Evolutionary conservation across 1,140 invertebrate species (phyloP).

Genomic region (Phocides pigmalion): DNA sequence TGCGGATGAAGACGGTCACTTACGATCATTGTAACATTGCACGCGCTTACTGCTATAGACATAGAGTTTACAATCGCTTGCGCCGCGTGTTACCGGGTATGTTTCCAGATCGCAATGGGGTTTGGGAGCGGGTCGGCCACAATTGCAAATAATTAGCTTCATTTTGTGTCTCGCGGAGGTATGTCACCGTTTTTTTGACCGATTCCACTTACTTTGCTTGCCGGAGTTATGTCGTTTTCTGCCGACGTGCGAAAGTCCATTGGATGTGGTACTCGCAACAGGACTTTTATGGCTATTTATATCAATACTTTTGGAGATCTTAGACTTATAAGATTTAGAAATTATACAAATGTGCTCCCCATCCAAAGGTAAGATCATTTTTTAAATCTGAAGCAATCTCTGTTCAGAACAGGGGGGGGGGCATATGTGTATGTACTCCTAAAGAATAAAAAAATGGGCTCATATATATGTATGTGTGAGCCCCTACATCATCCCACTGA

Average conservation of each 20-base stretch:
- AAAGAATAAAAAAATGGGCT: no score
- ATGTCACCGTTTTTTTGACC: slow-evolving; percentile 52
- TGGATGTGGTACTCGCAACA: slow-evolving; percentile 37
- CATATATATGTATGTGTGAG: no score
- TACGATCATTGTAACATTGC: background rate
- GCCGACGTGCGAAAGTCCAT: background rate
- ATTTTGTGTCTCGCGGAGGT: slow-evolving; percentile 53
- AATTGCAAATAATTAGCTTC: slow-evolving; percentile 59
- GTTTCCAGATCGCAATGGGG: slow-evolving; percentile 2
- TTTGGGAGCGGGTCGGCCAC: slow-evolving; percentile 36
- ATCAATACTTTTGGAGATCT: no score
- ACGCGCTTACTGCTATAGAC: background rate
- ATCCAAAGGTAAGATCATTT: no score
- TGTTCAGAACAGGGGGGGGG: no score
- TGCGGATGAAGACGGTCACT: background rate
- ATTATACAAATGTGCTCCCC: no score
- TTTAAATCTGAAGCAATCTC: no score
- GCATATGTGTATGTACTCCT: no score
- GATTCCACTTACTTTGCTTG: slow-evolving; percentile 46
- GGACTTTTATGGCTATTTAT: background rate
- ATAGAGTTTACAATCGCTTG: slow-evolving; percentile 29
- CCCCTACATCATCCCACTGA: no score
- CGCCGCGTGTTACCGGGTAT: background rate
- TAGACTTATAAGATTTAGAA: background rate
- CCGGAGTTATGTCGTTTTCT: slow-evolving; percentile 48